Evolutionary conservation across 2,797 vertebrate genomes (phyloP), one percentile per base, ranked within the genome.

Genomic region (Mallotus villosus): DNA sequence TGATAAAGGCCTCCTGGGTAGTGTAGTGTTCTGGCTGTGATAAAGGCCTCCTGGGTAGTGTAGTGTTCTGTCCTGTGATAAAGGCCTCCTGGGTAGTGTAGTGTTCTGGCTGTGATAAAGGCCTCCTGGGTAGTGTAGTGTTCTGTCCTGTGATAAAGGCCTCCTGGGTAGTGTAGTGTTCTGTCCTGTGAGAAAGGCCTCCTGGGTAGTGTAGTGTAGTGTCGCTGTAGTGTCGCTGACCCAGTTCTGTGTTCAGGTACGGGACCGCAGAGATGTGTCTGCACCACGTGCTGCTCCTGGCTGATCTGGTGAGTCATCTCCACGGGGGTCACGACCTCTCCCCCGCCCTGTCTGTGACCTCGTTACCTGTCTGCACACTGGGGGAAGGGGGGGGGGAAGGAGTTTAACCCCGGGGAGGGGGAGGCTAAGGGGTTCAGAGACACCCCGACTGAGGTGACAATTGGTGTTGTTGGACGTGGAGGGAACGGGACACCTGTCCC

Each of bases 241-340:
- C 61, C 9, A 22, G 21, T 19, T 70, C 29, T 85, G 2, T 60
- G 25, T 63, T 8, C 86, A 99, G 97, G 55, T 99, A 95, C 25
- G 97, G 95, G 71, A 94, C 95, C 62, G 95, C 96, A 63, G 96
- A 99, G 69, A 91, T 99, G 61, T 97, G 96, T 71, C 92, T 95
- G n/a, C 95, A 98, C 81, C 96, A 99, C 0, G 88, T 95, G 32
- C 68, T 84, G 62, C 78, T 98, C n/a, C 84, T 95, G 16, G 94
- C 95, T 84, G 88, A 94, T 51, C 84, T 99, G 94, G 97, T 99
- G 87, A 91, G 97, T 93, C 41, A 9, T 78, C 46, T 73, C 19
- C 7, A 57, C 51, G 69, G 72, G 25, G 57, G 68, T 72, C 68
- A 37, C 55, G 71, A 74, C 67, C 21, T 75, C 68, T 66, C 12